phyloP scores from a whole-genome alignment of 2,113 vertebrate species.

The Muntiacus muntjak region DNA sequence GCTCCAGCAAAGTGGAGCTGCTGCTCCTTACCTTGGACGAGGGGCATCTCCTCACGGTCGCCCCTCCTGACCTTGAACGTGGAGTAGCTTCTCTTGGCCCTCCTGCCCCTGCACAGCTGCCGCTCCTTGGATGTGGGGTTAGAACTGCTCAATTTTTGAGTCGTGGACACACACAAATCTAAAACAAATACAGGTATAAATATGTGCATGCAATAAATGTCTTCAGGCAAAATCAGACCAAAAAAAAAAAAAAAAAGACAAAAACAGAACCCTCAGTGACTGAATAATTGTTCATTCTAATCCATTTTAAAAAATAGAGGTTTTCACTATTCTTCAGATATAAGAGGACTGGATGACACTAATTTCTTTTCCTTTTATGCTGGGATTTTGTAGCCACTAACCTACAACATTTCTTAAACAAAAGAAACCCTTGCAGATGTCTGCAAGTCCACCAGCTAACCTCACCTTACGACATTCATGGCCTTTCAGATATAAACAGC shows the following conservation, averaged over 20 bases:
- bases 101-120: too few relatives aligned
- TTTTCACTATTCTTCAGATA: not conserved
- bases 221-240: not conserved
- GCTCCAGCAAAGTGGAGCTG: too few relatives aligned
- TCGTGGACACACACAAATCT: not conserved
- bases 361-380: not conserved
- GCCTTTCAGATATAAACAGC: not conserved
- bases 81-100: too few relatives aligned
- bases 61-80: too few relatives aligned
- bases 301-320: not conserved
- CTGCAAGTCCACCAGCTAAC: not conserved
- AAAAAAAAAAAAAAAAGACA: not conserved
- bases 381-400: not conserved
- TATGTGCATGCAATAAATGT: not conserved
- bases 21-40: too few relatives aligned
- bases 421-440: not conserved
- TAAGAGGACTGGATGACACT: not conserved
- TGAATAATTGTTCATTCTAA: not conserved
- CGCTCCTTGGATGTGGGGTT: not conserved
- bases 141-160: not conserved
- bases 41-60: too few relatives aligned
- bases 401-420: not conserved
- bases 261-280: not conserved
- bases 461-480: not conserved
- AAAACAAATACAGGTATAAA: not conserved